Base-by-base conservation (phyloP, 2,888 invertebrate species). In the Cyclophora albipunctata region DNA sequence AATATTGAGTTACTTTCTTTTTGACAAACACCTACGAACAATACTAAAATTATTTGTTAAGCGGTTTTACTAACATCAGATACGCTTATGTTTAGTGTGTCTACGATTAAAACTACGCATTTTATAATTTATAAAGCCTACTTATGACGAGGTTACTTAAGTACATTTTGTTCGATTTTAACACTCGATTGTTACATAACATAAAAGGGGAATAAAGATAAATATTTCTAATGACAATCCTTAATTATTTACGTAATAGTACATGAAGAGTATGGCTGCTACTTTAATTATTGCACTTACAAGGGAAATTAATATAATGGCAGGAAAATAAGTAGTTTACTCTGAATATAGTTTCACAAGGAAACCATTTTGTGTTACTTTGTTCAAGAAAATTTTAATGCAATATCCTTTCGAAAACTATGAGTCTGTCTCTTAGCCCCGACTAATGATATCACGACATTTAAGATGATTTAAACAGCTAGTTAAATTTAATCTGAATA, bases 101-200 rank as follows among this genome's bases (percentile, higher is more conserved):
- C 84, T 84, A 85, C 82, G 70, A 81, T 83, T 84, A 71, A 72
- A 78, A 75, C 84, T 86, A 88, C 76, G 86, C 83, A 78, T 84
- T 73, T 73, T 83, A 84, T 81, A 83, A 86, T 86, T 86, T 87
- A 85, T 86, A 85, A 88, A 88, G 87, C 87, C 83, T 87, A 87
- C 84, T 83, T 85, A 86, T 73, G 80, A 76, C 81, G 75, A 85
- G 73, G 73, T 85, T 84, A 84, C 84, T 87, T 88, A 88, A 87
- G 88, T 88, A 88, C 88, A 84, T 84, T 84, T 84, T 86, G 84
- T 85, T 87, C 83, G 79, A 84, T 83, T 81, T 37, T 78, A 71
- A 56, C 71, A 76, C 76, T 81, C 78, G 79, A 80, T 78, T 75
- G 71, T 73, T 65, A 70, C 62, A 75, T 69, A 78, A 75, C 74